phyloP scores from a whole-genome alignment of 2,888 invertebrate species.

The Tupiocoris notatus region DNA sequence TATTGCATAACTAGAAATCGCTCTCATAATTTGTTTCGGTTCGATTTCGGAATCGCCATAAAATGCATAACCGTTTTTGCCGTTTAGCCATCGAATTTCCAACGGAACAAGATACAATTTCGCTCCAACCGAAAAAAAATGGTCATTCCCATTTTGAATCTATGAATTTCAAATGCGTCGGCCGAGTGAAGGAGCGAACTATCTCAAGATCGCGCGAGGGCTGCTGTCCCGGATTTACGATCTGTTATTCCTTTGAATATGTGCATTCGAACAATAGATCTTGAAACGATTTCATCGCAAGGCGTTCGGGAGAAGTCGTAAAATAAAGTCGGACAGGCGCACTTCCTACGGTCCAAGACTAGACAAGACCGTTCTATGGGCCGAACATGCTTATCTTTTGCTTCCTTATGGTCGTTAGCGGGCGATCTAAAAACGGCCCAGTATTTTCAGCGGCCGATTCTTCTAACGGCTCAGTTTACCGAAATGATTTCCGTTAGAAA shows the following conservation, averaged over 20 bases:
- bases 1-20: too few relatives aligned
- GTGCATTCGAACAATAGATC: conserved; percentile 24
- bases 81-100: background rate
- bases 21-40: too few relatives aligned
- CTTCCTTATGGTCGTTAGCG: background rate
- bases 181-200: background rate
- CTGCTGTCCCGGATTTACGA: conserved; percentile 1
- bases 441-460: too few relatives aligned
- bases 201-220: background rate
- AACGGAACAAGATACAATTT: background rate
- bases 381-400: background rate
- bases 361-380: background rate
- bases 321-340: background rate
- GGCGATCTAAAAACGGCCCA: too few relatives aligned
- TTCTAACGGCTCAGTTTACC: too few relatives aligned
- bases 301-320: background rate
- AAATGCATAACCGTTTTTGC: too few relatives aligned
- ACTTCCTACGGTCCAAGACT: background rate
- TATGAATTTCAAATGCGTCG: background rate
- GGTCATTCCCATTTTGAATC: background rate
- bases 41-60: too few relatives aligned
- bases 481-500: too few relatives aligned
- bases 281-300: conserved; percentile 4
- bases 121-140: background rate
- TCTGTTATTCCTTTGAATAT: conserved; percentile 22